phyloP scores from a whole-genome alignment of 2,888 invertebrate species.

The Apantesis nais region DNA sequence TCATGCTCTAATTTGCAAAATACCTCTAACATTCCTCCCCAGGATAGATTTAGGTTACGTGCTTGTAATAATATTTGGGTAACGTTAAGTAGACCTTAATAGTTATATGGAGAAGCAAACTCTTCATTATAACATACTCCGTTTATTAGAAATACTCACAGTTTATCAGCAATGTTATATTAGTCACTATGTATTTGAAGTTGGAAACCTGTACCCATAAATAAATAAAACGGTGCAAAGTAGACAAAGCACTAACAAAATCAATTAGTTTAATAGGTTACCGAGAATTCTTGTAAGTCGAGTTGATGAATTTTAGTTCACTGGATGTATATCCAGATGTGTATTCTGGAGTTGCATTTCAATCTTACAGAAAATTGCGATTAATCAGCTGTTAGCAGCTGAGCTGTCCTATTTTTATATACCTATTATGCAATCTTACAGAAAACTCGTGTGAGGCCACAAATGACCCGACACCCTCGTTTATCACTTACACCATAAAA shows the following conservation, averaged over 20 bases:
- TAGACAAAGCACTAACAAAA: no score
- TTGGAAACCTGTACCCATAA: not conserved
- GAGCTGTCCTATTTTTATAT: no score
- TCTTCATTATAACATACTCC: not conserved
- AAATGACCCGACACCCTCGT: no score
- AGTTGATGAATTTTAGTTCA: not conserved
- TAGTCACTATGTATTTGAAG: not conserved
- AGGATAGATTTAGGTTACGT: constrained; percentile 12
- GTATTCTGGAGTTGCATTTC: no score
- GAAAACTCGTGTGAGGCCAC: no score
- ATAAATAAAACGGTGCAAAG: no score
- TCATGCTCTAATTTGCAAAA: constrained; percentile 5
- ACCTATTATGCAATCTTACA: no score
- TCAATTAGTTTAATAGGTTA: not conserved
- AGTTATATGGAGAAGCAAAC: not conserved
- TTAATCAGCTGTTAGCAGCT: no score
- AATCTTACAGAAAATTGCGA: no score
- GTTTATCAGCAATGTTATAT: not conserved
- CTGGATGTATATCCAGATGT: not conserved
- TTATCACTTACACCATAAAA: no score
- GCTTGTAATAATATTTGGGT: constrained; percentile 7
- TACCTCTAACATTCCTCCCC: constrained; percentile 5
- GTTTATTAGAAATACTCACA: not conserved
- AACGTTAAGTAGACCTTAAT: not conserved
- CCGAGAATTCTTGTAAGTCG: not conserved